These are phyloP conservation scores for Saccostrea echinata DNA, from an alignment of 1,140 invertebrate species.

Conservation along the genomic window DNA sequence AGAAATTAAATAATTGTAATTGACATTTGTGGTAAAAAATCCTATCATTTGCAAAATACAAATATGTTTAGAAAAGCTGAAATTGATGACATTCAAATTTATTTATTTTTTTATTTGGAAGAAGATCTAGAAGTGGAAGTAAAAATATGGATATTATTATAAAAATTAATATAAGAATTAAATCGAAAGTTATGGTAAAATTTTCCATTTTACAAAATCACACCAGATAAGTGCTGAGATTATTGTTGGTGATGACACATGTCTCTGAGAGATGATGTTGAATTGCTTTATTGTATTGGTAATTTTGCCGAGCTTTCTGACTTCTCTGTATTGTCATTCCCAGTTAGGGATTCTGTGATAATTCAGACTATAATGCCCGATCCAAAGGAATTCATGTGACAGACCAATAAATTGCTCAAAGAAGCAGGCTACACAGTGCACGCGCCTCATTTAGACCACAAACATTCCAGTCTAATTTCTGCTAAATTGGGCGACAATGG, in stretches of 20 bases:
- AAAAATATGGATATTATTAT: no score
- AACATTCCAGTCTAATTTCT: constrained; percentile 41
- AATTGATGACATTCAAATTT: no score
- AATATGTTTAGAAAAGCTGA: no score
- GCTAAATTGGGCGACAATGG: constrained; percentile 44
- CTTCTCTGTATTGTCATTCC: not conserved
- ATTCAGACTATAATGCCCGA: not conserved
- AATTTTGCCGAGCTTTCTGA: not conserved
- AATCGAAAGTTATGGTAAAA: no score
- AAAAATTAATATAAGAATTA: no score
- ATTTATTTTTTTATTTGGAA: no score
- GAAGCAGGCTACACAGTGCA: not conserved
- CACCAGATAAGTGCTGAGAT: no score
- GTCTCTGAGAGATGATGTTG: not conserved
- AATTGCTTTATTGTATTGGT: constrained; percentile 10
- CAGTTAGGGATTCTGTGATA: not conserved
- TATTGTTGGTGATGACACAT: not conserved
- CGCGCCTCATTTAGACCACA: constrained; percentile 37
- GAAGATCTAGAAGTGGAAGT: no score
- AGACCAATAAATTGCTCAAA: constrained; percentile 21
- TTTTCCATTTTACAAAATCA: no score
- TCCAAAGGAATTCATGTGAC: constrained; percentile 23
- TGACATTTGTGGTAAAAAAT: no score
- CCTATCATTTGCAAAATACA: no score
- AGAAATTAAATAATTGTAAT: no score